A percentile compares a stretch with the other conserved stretches of the same genome.
Conservation (phyloP, 2,888 invertebrate species). For the Mycalesis mineus region DNA sequence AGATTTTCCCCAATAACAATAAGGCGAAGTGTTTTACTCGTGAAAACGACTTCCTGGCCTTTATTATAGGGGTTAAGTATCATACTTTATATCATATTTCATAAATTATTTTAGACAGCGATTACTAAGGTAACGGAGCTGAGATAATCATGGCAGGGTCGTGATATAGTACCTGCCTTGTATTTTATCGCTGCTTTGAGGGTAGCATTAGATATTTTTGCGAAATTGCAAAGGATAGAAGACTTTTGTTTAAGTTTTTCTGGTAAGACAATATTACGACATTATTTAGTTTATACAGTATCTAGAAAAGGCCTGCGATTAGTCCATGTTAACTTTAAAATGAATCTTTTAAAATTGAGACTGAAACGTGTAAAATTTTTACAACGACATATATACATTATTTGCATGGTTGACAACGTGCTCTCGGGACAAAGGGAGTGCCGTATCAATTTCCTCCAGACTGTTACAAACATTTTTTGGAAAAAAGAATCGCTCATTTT, state of each 20-base stretch:
- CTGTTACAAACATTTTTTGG: too few species aligned
- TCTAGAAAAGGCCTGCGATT: too few species aligned
- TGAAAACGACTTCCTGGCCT: constrained; percentile 43
- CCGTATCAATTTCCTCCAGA: too few species aligned
- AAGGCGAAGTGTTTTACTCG: constrained; percentile 55
- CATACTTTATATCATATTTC: constrained; percentile 59
- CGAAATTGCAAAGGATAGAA: background rate
- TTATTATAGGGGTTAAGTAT: constrained; percentile 60
- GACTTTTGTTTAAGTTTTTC: background rate
- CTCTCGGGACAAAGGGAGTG: too few species aligned
- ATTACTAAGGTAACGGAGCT: constrained; percentile 47
- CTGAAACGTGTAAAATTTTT: too few species aligned
- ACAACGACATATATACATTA: too few species aligned
- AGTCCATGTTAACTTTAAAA: too few species aligned
- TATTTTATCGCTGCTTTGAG: background rate
- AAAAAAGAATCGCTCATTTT: too few species aligned
- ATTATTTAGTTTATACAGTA: too few species aligned
- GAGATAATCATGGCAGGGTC: constrained; percentile 1
- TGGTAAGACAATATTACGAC: too few species aligned
- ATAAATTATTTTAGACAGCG: constrained; percentile 65
- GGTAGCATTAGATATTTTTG: background rate
- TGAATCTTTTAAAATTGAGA: too few species aligned
- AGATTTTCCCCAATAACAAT: constrained; percentile 52
- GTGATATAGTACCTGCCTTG: background rate
- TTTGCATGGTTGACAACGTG: too few species aligned